Percentiles rank a stretch among this genome's conserved stretches.
Conservation (phyloP, 1,140 invertebrate species). For the Drosophila kohkoa region DNA sequence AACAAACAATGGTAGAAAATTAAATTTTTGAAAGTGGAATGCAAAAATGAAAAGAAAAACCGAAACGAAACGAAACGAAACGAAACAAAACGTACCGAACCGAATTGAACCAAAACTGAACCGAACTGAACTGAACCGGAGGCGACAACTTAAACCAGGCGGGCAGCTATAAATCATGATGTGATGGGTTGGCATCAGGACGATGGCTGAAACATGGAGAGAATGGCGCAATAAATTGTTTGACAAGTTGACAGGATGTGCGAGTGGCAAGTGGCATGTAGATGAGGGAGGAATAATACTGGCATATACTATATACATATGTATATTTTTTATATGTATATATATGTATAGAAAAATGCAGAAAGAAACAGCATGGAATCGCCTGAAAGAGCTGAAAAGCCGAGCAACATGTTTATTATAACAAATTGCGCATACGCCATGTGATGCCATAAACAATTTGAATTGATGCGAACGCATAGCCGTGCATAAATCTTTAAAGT, state of each 20-base stretch:
- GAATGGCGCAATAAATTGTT: slow-evolving; percentile 75
- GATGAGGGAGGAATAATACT: no score
- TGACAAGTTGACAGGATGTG: slow-evolving; percentile 72
- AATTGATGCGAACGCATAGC: slow-evolving; percentile 54
- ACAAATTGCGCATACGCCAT: slow-evolving; percentile 79
- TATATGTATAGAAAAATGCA: background rate
- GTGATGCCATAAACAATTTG: slow-evolving; percentile 73
- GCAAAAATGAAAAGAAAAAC: slow-evolving; percentile 10
- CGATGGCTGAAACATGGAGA: slow-evolving; percentile 9
- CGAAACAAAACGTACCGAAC: background rate
- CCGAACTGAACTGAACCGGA: slow-evolving; percentile 20
- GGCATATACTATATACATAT: no score
- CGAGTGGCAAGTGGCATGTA: slow-evolving; percentile 2
- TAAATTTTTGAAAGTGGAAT: slow-evolving; percentile 52
- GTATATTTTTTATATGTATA: no score
- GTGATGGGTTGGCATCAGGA: slow-evolving; percentile 31
- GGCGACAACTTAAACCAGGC: slow-evolving; percentile 62
- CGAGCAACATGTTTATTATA: slow-evolving; percentile 81
- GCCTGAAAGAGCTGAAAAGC: slow-evolving; percentile 26
- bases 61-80: no score
- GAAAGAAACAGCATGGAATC: background rate
- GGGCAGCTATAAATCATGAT: slow-evolving; percentile 69
- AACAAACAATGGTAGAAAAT: slow-evolving; percentile 48
- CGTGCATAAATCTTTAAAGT: slow-evolving; percentile 68
- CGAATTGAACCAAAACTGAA: slow-evolving; percentile 9